Evolutionary conservation across 2,888 invertebrate species (phyloP), one percentile per base, ranked within the genome.

Genomic region (Leucania comma): DNA sequence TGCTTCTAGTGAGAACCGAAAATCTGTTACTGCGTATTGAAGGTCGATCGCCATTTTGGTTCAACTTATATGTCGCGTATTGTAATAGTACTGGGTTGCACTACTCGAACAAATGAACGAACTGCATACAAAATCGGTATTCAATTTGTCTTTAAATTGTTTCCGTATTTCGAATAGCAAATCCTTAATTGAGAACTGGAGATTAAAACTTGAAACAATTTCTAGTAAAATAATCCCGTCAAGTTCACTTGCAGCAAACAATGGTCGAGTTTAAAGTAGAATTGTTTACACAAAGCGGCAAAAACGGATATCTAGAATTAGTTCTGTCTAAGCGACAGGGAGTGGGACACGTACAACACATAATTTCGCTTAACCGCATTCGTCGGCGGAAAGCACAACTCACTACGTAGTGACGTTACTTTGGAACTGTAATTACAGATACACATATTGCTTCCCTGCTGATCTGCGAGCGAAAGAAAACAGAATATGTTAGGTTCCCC

Each of bases 361-460:
- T 89, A 89, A 90, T 88, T 90, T 88, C 84, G 84, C 87, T 86
- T 87, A 87, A 88, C 88, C 89, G 80, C 88, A 83, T 81, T 86
- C 83, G 82, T 83, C 79, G 80, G 82, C 71, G 82, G 83, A 67
- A 77, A 81, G 69, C 79, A 79, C 80, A 80, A 80, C 71, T 81
- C 77, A 78, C 83, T 81, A 78, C 72, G 75, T 58, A 72, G 67
- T 71, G 71, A 81, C 68, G 68, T 76, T 79, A 80, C 72, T 83
- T 82, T 74, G 80, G 76, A 71, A 79, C 72, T 80, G 80, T 80
- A 86, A 82, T 80, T 86, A 78, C 77, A 78, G 73, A 72, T 80
- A 78, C 69, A 77, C 63, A 65, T 76, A 84, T 84, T 84, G 73
- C 63, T 76, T 68, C 61, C 53, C 12, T 58, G 66, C 66, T 62